phyloP scores from a whole-genome alignment of 2,888 invertebrate genomes.

The Cephus spinipes region DNA sequence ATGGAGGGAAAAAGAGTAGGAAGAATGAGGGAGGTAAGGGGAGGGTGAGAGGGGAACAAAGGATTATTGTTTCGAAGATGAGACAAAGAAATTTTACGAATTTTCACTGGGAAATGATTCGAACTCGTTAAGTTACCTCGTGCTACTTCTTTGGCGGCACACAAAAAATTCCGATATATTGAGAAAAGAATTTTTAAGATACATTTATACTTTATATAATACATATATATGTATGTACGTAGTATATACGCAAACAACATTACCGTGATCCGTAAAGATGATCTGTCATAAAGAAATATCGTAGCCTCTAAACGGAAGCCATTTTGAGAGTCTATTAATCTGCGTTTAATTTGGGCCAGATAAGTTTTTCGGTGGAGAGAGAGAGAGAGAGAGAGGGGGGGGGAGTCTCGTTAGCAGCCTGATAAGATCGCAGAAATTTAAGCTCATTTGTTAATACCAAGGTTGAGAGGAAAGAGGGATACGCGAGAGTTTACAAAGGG shows the following conservation, averaged over 20 bases:
- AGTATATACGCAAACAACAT: no score
- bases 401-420: conserved; percentile 9
- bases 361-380: conserved; percentile 1
- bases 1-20: neutral
- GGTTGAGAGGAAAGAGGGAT: neutral
- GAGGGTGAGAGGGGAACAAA: neutral
- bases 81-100: neutral
- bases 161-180: neutral
- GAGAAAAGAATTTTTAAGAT: no score
- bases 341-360: neutral
- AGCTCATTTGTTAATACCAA: conserved; percentile 8
- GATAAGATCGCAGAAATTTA: conserved; percentile 5
- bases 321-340: conserved; percentile 3
- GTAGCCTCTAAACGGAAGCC: neutral
- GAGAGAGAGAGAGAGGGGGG: conserved; percentile 1
- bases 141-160: neutral
- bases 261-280: no score
- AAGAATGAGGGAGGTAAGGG: neutral
- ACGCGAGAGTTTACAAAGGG: neutral
- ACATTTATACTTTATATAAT: no score
- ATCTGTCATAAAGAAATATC: neutral
- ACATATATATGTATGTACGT: no score
- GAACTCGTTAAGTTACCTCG: neutral
- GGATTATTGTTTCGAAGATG: neutral
- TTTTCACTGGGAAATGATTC: neutral